Conservation (phyloP, 2,888 invertebrate genomes). For the Bombylius discolor region DNA sequence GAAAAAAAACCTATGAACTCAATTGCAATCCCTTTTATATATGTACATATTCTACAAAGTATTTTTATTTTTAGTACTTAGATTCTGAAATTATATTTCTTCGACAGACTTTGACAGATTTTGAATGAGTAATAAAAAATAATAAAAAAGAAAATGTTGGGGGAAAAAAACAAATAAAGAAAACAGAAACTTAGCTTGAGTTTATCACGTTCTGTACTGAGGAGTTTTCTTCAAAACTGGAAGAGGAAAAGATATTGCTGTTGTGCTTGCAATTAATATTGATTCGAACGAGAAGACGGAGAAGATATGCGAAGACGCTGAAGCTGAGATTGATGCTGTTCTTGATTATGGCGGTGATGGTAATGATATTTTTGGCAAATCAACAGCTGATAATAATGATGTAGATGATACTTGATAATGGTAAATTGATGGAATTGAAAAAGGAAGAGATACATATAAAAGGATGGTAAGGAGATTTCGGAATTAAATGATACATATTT, state of each 20-base stretch:
- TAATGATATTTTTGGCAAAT: slow-evolving; percentile 18
- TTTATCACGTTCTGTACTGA: slow-evolving; percentile 16
- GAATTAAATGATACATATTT: slow-evolving; percentile 20
- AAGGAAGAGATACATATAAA: slow-evolving; percentile 11
- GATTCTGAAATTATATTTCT: no score
- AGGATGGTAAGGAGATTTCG: slow-evolving; percentile 2
- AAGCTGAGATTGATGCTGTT: slow-evolving; percentile 23
- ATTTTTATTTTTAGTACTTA: no score
- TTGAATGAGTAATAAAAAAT: no score
- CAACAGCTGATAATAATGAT: background rate
- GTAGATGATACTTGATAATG: background rate
- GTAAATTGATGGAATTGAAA: slow-evolving; percentile 5
- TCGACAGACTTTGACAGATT: no score
- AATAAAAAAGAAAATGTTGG: no score
- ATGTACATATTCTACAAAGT: no score
- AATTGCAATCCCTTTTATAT: background rate
- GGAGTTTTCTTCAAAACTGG: slow-evolving; percentile 18
- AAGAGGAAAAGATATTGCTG: slow-evolving; percentile 16
- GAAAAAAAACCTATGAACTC: background rate
- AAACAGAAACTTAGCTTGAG: slow-evolving; percentile 19
- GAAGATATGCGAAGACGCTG: slow-evolving; percentile 26
- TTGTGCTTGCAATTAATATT: background rate
- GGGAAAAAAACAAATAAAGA: no score
- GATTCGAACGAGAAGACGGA: slow-evolving; percentile 23
- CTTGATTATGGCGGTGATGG: slow-evolving; percentile 18